A percentile compares a stretch with the other conserved stretches of the same genome.
phyloP scores from a whole-genome alignment of 1,140 invertebrate species.

The Penaeus japonicus region DNA sequence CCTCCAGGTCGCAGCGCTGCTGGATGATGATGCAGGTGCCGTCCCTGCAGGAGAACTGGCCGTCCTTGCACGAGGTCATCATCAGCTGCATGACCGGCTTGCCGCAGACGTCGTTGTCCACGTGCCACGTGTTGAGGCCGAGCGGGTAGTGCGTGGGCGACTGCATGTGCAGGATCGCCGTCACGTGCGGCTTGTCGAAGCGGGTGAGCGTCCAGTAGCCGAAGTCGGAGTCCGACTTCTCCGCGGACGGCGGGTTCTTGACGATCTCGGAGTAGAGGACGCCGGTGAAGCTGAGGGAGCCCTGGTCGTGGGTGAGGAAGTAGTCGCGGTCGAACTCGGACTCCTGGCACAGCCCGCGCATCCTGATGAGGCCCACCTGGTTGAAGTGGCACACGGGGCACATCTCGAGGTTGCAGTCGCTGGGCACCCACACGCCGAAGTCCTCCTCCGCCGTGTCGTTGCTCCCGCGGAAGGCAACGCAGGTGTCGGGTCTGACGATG shows the following conservation, averaged over 20 bases:
- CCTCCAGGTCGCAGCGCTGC: slow-evolving; percentile 4
- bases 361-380: background rate
- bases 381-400: background rate
- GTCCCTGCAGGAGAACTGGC: background rate
- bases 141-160: background rate
- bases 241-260: background rate
- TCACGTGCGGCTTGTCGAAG: background rate
- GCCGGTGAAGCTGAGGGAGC: background rate
- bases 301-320: slow-evolving; percentile 1
- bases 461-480: background rate
- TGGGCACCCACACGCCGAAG: background rate
- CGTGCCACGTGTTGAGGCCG: background rate
- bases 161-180: background rate
- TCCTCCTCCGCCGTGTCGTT: background rate
- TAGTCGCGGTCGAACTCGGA: slow-evolving; percentile 6
- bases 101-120: slow-evolving; percentile 14
- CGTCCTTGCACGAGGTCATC: background rate
- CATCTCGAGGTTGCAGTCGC: background rate
- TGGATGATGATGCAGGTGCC: slow-evolving; percentile 8
- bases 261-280: background rate
- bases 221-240: background rate
- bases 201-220: background rate
- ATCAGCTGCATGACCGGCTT: background rate
- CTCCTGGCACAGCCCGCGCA: background rate
- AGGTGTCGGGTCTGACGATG: background rate